phyloP scores from a whole-genome alignment of 2,888 invertebrate species.

The Tetanocera ferruginea region DNA sequence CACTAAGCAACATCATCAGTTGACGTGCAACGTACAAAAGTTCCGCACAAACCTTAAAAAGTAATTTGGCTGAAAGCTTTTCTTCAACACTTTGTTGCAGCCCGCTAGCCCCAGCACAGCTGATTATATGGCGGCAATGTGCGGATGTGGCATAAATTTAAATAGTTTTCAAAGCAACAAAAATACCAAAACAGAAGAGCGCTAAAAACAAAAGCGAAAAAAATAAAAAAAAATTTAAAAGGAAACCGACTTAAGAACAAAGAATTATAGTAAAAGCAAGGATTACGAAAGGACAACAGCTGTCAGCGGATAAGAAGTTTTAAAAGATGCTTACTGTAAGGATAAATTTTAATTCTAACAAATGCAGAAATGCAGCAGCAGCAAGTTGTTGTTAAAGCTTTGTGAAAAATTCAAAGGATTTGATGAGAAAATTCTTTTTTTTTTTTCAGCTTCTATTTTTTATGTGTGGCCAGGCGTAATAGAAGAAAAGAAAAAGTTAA shows the following conservation, averaged over 20 bases:
- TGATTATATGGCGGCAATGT: conserved; percentile 12
- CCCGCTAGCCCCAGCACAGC: neutral
- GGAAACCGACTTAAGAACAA: neutral
- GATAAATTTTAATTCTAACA: neutral
- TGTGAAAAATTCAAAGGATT: neutral
- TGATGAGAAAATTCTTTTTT: neutral
- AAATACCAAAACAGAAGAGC: neutral
- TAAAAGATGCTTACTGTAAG: conserved; percentile 14
- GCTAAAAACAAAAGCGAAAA: neutral
- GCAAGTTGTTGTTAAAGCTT: neutral
- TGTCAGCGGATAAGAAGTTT: conserved; percentile 33
- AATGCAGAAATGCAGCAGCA: conserved; percentile 6
- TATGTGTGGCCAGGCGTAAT: too few relatives aligned
- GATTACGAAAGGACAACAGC: conserved; percentile 12
- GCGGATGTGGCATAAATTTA: conserved; percentile 29
- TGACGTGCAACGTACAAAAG: neutral
- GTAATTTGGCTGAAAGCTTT: conserved; percentile 35
- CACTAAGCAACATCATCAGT: neutral
- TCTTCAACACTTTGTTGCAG: neutral
- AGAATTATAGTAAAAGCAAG: neutral
- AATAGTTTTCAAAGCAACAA: conserved; percentile 21
- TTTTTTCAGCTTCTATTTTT: neutral
- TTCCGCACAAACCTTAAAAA: conserved; percentile 6
- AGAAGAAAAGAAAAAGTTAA: too few relatives aligned
- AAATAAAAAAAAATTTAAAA: neutral